Conservation (phyloP, 2,888 invertebrate species). For the Drosophila helvetica region DNA sequence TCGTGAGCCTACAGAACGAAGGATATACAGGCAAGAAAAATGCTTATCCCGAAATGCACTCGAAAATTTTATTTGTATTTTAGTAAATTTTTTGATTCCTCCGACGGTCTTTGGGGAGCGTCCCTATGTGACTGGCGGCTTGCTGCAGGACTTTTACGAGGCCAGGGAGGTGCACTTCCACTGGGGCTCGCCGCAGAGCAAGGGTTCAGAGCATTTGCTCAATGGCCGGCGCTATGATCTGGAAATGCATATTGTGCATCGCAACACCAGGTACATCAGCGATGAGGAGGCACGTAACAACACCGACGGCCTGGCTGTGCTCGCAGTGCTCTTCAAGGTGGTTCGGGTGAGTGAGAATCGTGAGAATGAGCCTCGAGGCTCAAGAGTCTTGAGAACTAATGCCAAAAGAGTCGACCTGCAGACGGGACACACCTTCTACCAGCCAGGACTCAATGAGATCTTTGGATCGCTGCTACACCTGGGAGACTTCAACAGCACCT, state of each 20-base stretch:
- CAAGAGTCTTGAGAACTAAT: no score
- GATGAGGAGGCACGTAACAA: constrained; percentile 85
- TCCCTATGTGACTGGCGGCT: constrained; percentile 74
- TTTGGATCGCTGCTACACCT: constrained; percentile 65
- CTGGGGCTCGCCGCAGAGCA: constrained; percentile 88
- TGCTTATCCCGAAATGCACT: not conserved
- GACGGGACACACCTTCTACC: constrained; percentile 46
- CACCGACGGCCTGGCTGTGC: constrained; percentile 86
- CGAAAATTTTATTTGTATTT: not conserved
- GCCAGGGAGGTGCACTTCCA: constrained; percentile 86
- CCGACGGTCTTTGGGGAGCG: constrained; percentile 62
- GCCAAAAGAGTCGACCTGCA: constrained; percentile 2
- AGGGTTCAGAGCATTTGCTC: constrained; percentile 86
- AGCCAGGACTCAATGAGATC: constrained; percentile 70
- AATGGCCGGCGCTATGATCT: constrained; percentile 85
- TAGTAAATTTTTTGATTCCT: constrained; percentile 73
- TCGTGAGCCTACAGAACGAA: constrained; percentile 87
- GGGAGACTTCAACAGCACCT: constrained; percentile 66
- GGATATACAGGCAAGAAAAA: constrained; percentile 86
- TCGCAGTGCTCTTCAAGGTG: constrained; percentile 87
- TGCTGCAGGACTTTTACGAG: constrained; percentile 67
- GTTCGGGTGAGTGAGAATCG: constrained; percentile 61
- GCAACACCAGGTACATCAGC: constrained; percentile 86
- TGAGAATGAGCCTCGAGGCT: not conserved
- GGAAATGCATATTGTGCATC: constrained; percentile 89